These are phyloP conservation scores for Syrmaticus mikado DNA, from an alignment of 2,113 vertebrate genomes.

Conservation along the genomic window DNA sequence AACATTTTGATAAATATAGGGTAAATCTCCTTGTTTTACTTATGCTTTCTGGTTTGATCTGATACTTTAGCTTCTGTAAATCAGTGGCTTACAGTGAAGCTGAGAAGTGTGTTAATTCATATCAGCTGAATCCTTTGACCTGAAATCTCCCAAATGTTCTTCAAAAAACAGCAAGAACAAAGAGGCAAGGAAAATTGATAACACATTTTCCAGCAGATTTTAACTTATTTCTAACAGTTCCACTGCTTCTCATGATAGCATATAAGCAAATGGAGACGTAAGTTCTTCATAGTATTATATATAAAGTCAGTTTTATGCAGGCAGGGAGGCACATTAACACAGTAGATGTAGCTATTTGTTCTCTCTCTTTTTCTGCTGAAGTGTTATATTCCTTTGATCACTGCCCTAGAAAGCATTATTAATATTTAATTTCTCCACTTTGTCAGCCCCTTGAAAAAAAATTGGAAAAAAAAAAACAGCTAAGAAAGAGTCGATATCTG, in stretches of 20 bases:
- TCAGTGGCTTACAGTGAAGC: neutral
- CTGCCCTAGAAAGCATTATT: neutral
- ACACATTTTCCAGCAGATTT: neutral
- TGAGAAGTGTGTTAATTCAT: neutral
- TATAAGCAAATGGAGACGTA: neutral
- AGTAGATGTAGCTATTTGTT: neutral
- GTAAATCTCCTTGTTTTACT: neutral
- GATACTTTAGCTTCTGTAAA: neutral
- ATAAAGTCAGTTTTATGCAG: neutral
- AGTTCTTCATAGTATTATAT: neutral
- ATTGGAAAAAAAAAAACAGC: neutral
- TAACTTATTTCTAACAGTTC: neutral
- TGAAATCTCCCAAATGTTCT: neutral
- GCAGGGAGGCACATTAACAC: neutral
- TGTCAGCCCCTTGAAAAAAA: neutral
- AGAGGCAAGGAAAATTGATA: neutral
- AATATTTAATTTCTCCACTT: neutral
- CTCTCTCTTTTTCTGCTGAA: neutral
- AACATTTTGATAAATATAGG: neutral
- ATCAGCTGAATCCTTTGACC: neutral
- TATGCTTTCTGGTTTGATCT: neutral
- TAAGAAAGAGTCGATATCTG: neutral
- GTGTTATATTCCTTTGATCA: neutral
- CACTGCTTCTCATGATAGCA: neutral
- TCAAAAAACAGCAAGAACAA: neutral